Evolutionary conservation across 2,888 invertebrate species (phyloP).

Genomic region (Nephrocerus scutellatus): DNA sequence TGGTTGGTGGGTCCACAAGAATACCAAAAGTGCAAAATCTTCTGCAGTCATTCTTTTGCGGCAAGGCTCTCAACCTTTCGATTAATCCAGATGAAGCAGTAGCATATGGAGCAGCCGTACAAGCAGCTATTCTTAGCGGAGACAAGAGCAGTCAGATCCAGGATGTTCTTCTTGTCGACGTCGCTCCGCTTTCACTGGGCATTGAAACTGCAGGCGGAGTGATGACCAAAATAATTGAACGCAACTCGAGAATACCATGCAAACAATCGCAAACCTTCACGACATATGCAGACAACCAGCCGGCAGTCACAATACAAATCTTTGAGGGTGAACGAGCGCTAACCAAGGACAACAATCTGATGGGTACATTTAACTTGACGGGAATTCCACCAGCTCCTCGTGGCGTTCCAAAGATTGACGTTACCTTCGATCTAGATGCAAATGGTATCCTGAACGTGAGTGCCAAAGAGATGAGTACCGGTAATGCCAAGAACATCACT

Average conservation of each 20-base stretch:
- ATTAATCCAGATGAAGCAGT: conserved; percentile 79
- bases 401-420: conserved; percentile 81
- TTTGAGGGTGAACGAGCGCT: conserved; percentile 77
- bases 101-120: conserved; percentile 69
- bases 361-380: conserved; percentile 92
- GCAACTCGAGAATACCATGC: conserved; percentile 65
- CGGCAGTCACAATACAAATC: conserved; percentile 66
- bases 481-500: conserved; percentile 66
- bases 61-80: conserved; percentile 63
- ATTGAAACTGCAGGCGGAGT: conserved; percentile 78
- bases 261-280: conserved; percentile 69
- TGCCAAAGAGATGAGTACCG: conserved; percentile 62
- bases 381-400: conserved; percentile 93
- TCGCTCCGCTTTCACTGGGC: conserved; percentile 62
- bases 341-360: conserved; percentile 88
- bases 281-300: conserved; percentile 75
- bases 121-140: conserved; percentile 65
- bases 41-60: conserved; percentile 68
- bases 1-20: conserved; percentile 75
- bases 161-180: conserved; percentile 64
- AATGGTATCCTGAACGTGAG: conserved; percentile 91
- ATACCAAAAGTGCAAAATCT: conserved; percentile 72
- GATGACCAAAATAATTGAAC: conserved; percentile 68
- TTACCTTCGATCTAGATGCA: conserved; percentile 76
- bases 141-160: conserved; percentile 66